Evolutionary conservation across 2,888 invertebrate species (phyloP), one percentile per base, ranked within the genome.

Genomic region (Morinoia aosen): DNA sequence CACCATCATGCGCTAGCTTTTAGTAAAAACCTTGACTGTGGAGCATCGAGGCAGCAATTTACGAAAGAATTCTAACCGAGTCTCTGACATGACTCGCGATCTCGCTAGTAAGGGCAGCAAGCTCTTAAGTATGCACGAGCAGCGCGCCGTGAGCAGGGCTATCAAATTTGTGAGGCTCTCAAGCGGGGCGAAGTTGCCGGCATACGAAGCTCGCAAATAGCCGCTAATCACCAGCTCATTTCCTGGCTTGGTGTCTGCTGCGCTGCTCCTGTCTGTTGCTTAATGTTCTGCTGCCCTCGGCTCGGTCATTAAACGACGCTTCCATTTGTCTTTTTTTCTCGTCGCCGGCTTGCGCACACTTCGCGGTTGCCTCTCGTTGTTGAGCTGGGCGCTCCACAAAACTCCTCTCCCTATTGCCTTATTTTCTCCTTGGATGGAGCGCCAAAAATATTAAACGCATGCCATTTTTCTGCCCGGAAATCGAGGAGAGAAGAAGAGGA

Each of bases 171-270:
- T 93, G 93, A 33, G 56, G 56, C 93, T 57, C 93, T 57, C 93
- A 57, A 93, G 57, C 57, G 57, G 93, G n/a, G 93, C 48, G 57
- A 93, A 93, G 93, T 93, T 57, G 93, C 93, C 56, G n/a, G 93
- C 93, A 93, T 90, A 57, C 93, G 93, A 56, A 93, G 93, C 93
- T 93, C 93, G 93, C 93, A 93, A 93, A 93, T 57, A 93, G 93
- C 93, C 93, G 57, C 93, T 93, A 93, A 93, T 93, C 93, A 57
- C 93, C 93, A 93, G 93, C 93, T 93, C 93, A 93, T 93, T 93
- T 93, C 93, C 93, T 56, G 93, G 57, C 93, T 93, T 12, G 93
- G 93, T 90, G 90, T 90, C 90, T 90, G 93, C 93, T n/a, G 57
- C 93, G 57, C 33, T 56, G 56, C 93, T 93, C 57, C 57, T 57